Conservation (phyloP, 2,888 invertebrate species). For the Epinotia demarniana region DNA sequence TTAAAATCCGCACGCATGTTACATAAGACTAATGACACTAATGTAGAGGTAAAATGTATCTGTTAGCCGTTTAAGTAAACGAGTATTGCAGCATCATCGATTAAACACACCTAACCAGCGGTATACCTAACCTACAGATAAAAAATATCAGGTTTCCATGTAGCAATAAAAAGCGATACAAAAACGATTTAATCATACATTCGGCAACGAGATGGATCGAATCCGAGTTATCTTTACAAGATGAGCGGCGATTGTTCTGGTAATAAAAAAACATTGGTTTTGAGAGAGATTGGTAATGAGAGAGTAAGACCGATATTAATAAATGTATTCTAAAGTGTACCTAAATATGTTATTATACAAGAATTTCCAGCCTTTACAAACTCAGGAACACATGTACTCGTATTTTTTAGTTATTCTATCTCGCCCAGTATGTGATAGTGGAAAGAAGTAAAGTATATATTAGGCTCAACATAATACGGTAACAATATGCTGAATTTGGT, state of each 20-base stretch:
- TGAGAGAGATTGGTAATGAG: too few relatives aligned
- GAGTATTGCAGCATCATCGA: conserved; percentile 16
- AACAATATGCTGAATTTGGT: background rate
- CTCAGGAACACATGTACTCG: background rate
- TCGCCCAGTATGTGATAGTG: background rate
- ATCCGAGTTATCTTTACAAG: conserved; percentile 54
- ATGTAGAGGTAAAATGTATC: background rate
- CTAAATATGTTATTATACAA: background rate
- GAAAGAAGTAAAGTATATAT: too few relatives aligned
- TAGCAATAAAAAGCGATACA: conserved; percentile 52
- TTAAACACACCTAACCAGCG: conserved; percentile 27
- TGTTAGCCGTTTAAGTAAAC: conserved; percentile 38
- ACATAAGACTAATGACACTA: background rate
- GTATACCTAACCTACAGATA: conserved; percentile 32
- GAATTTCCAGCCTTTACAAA: background rate
- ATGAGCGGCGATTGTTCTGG: conserved; percentile 54
- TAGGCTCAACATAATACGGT: background rate
- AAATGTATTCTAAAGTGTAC: background rate
- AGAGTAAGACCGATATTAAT: background rate
- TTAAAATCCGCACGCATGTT: background rate
- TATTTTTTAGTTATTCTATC: background rate
- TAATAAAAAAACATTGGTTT: conserved; percentile 35
- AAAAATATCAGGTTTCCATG: conserved; percentile 32
- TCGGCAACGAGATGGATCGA: conserved; percentile 51
- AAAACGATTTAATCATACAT: conserved; percentile 74